Evolutionary conservation across 2,113 vertebrate species (phyloP).

Genomic region (Dicrurus megarhynchus): DNA sequence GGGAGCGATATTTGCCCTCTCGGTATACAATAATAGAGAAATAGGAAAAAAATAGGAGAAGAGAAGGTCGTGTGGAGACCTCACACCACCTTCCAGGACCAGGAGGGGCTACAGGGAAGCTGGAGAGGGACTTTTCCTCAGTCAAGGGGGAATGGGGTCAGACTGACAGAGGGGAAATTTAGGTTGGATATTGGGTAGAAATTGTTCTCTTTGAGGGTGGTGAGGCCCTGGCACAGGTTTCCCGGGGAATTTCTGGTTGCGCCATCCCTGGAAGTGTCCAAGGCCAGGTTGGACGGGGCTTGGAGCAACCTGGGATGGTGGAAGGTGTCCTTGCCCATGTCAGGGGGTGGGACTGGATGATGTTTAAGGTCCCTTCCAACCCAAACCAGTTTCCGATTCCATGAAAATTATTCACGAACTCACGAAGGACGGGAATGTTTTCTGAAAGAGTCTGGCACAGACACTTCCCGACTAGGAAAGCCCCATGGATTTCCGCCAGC

Average conservation of each 20-base stretch:
- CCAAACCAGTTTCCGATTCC: background rate
- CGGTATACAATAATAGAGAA: background rate
- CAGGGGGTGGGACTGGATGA: background rate
- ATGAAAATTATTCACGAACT: background rate
- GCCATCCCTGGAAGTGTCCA: background rate
- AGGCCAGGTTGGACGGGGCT: background rate
- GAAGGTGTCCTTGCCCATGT: background rate
- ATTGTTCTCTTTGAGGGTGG: rapidly evolving
- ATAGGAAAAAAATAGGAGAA: background rate
- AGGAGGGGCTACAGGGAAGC: background rate
- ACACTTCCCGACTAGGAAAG: background rate
- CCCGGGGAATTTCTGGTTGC: background rate
- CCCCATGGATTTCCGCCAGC: background rate
- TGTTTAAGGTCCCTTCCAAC: background rate
- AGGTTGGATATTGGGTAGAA: background rate
- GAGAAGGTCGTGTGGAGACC: rapidly evolving
- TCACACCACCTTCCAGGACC: background rate
- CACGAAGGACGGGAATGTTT: rapidly evolving
- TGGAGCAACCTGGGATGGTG: background rate
- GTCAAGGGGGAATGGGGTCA: background rate
- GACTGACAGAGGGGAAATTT: background rate
- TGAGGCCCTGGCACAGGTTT: background rate
- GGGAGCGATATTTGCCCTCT: background rate
- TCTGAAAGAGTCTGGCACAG: background rate
- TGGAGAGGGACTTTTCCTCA: background rate